These are phyloP conservation scores for Marmota monax DNA, from an alignment of 2,113 vertebrate species.

Conservation along the genomic window DNA sequence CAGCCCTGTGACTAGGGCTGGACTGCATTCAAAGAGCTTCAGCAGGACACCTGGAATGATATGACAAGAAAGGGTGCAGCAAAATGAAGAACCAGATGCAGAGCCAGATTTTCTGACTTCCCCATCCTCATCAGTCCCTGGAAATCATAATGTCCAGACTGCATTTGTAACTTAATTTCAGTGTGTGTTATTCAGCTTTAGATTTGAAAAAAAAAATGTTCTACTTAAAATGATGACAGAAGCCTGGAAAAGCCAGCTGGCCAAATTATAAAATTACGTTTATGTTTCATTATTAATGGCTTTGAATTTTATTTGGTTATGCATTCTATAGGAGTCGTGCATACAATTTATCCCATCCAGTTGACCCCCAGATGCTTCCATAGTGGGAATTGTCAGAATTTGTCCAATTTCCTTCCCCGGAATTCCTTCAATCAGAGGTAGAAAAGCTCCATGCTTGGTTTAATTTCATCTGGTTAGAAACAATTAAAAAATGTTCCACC, in stretches of 20 bases:
- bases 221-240: constrained; percentile 75
- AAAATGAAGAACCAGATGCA: not conserved
- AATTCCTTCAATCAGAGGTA: not conserved
- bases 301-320: constrained; percentile 69
- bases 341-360: constrained; percentile 29
- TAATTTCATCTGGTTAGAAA: not conserved
- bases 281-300: constrained; percentile 72
- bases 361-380: not conserved
- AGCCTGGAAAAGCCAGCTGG: constrained; percentile 80
- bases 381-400: not conserved
- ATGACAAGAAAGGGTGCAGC: not conserved
- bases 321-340: constrained; percentile 66
- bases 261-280: constrained; percentile 73
- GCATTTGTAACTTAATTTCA: constrained; percentile 52
- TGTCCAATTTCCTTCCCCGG: not conserved
- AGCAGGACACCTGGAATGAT: not conserved
- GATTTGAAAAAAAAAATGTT: constrained; percentile 75
- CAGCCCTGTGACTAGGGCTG: too few species aligned
- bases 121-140: constrained; percentile 40
- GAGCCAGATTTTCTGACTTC: constrained; percentile 1
- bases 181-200: constrained; percentile 73
- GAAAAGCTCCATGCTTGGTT: not conserved
- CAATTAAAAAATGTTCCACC: not conserved
- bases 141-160: constrained; percentile 39
- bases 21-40: not conserved